Conservation (phyloP, 1,140 invertebrate species). For the Platyura marginata region DNA sequence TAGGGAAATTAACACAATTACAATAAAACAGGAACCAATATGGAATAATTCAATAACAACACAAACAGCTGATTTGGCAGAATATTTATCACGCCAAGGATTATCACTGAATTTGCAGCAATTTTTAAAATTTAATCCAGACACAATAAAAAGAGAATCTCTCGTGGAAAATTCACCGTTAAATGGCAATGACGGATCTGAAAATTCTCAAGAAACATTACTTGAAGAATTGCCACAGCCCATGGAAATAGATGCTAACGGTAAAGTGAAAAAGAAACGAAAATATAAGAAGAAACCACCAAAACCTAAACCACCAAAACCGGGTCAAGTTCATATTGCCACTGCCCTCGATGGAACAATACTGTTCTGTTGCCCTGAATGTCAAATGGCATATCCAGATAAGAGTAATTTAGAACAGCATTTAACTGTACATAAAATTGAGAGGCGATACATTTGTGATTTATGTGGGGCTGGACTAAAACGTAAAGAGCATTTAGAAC, state of each 20-base stretch:
- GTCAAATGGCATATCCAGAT: conserved; percentile 58
- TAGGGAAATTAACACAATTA: conserved; percentile 8
- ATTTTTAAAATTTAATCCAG: conserved; percentile 37
- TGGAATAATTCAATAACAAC: conserved; percentile 1
- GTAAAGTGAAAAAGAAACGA: conserved; percentile 31
- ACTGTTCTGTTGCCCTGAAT: conserved; percentile 58
- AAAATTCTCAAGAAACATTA: not conserved
- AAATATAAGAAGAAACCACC: conserved; percentile 64
- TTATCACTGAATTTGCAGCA: conserved; percentile 30
- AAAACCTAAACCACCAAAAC: conserved; percentile 48
- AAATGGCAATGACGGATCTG: not conserved
- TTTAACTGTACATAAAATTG: conserved; percentile 51
- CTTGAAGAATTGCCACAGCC: not conserved
- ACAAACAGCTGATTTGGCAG: conserved; percentile 2
- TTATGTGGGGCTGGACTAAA: conserved; percentile 41
- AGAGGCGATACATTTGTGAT: conserved; percentile 31
- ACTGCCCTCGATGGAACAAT: conserved; percentile 50
- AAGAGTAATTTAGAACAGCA: conserved; percentile 58
- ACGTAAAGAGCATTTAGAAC: conserved; percentile 57
- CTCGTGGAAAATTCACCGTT: not conserved
- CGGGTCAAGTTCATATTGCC: conserved; percentile 50
- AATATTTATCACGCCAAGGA: conserved; percentile 4
- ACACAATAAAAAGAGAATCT: conserved; percentile 24
- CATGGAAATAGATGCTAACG: conserved; percentile 1
- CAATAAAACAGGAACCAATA: conserved; percentile 5